phyloP scores from a whole-genome alignment of 1,140 invertebrate species.

The Sitophilus oryzae region DNA sequence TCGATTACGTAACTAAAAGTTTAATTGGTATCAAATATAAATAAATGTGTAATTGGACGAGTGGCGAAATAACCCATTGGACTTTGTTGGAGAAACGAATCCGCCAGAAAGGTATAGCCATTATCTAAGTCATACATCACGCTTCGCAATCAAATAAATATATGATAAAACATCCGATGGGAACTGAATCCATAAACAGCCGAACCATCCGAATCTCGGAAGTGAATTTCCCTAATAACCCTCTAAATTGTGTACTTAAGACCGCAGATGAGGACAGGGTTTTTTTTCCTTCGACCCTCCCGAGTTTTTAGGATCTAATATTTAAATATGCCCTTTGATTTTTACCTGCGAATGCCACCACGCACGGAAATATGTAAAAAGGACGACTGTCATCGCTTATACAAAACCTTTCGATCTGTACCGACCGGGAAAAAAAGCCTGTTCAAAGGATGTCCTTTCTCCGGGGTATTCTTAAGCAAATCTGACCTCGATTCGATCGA shows the following conservation, averaged over 20 bases:
- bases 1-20: background rate
- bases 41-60: background rate
- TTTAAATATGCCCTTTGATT: background rate
- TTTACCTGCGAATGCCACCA: slow-evolving; percentile 3
- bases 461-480: slow-evolving; percentile 4
- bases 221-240: slow-evolving; percentile 6
- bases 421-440: background rate
- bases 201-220: background rate
- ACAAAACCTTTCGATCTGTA: background rate
- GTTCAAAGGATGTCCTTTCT: background rate
- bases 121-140: too few species aligned
- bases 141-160: background rate
- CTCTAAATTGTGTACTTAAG: slow-evolving; percentile 5
- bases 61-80: background rate
- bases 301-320: too few species aligned
- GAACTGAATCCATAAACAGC: background rate
- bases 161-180: background rate
- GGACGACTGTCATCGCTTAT: background rate
- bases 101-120: too few species aligned
- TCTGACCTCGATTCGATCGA: background rate
- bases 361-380: background rate
- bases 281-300: background rate
- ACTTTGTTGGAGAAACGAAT: too few species aligned
- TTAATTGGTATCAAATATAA: background rate
- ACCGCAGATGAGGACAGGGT: background rate